Evolutionary conservation across 2,888 invertebrate species (phyloP), one percentile per base, ranked within the genome.

Genomic region (Rotaria socialis): DNA sequence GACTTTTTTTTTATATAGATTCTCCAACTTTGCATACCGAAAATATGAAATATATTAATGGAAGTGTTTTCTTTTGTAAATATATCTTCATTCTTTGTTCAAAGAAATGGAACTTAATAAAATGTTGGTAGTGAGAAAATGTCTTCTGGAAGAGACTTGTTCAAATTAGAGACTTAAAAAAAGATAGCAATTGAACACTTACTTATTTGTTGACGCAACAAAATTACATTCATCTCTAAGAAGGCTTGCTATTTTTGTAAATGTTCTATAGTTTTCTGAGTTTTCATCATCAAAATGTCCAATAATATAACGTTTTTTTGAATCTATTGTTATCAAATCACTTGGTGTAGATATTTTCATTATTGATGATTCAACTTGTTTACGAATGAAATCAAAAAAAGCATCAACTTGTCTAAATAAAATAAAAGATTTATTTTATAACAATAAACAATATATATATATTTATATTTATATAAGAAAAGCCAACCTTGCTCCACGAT

Each of bases 181-280:
- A 11, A 50, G 10, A 50, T 50, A 50, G 5, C 8, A 50, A 87
- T 86, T 0, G 86, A 84, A 85, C 35, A 2, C 86, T 87, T 6
- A 41, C 85, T 85, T 85, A 75, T 85, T 43, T 56, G 43, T 75
- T 24, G 50, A 80, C 75, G 86, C 86, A 56, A 60, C 60, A 50
- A 86, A 86, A 47, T 60, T 60, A 90, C 99, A 99, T 90, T 99
- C 98, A 90, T 99, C 96, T 90, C 97, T 95, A 16, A 97, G 93
- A 90, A 94, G 94, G 11, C 94, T 94, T 0, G 97, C 90, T 11
- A 90, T 88, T 87, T 90, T 90, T 80, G 87, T 85, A 88, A 89
- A 91, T 55, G 88, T 88, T 67, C 87, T 88, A 88, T 89, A 91
- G 58, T 88, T 88, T 10, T 89, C 89, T 14, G 89, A 88, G 14